Percentiles rank a stretch among this genome's conserved stretches.
These are phyloP conservation scores for Mesoligia furuncula DNA, from an alignment of 2,888 invertebrate species.

Conservation along the genomic window DNA sequence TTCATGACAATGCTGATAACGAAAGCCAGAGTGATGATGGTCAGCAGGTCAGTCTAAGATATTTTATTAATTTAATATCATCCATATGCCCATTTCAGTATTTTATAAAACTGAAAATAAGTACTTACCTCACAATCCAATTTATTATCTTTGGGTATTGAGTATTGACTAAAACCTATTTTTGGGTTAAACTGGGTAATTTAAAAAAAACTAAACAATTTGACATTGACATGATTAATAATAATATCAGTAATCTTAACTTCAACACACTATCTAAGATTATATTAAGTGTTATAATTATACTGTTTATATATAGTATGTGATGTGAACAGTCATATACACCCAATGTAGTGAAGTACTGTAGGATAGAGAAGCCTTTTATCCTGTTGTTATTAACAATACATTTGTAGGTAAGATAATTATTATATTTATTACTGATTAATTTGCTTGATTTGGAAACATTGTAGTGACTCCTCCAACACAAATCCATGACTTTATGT, in stretches of 20 bases:
- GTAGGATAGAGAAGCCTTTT: too few relatives aligned
- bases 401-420: conserved; percentile 8
- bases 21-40: conserved; percentile 88
- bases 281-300: neutral
- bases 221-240: conserved; percentile 23
- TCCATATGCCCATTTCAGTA: neutral
- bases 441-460: neutral
- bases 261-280: conserved; percentile 12
- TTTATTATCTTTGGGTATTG: neutral
- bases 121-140: neutral
- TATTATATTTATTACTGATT: neutral
- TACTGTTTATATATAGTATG: neutral
- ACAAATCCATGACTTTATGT: neutral
- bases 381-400: conserved; percentile 1
- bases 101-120: neutral
- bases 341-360: neutral
- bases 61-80: neutral
- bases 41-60: conserved; percentile 79
- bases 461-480: neutral
- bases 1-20: conserved; percentile 86
- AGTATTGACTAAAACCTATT: conserved; percentile 13
- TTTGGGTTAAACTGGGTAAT: neutral
- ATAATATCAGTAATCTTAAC: conserved; percentile 21
- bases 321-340: neutral
- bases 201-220: neutral